phyloP scores from a whole-genome alignment of 2,113 vertebrate species.

The Varanus komodoensis region DNA sequence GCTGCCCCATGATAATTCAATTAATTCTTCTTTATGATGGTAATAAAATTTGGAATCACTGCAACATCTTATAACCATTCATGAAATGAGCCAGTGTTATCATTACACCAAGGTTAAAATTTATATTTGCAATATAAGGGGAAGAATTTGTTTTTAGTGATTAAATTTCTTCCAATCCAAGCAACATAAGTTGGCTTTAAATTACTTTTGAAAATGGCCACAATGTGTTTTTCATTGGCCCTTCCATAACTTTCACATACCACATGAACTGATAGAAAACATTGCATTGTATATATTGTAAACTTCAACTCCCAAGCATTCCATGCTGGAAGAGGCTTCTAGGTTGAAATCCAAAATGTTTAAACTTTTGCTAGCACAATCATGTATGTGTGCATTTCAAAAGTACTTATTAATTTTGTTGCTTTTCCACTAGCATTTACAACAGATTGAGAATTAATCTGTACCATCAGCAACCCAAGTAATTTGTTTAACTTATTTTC shows the following conservation, averaged over 20 bases:
- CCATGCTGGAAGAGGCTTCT: background rate
- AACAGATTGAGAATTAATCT: background rate
- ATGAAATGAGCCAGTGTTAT: background rate
- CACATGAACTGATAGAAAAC: no score
- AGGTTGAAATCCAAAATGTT: no score
- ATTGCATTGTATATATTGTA: no score
- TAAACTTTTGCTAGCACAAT: background rate
- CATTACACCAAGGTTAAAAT: slow-evolving; percentile 17
- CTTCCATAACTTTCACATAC: background rate
- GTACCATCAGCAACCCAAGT: background rate
- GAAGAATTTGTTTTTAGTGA: background rate
- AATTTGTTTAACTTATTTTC: no score
- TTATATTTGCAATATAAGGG: background rate
- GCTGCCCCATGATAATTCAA: slow-evolving; percentile 13
- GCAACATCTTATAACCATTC: background rate
- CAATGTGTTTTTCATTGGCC: background rate
- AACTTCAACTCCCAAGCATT: no score
- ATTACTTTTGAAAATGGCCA: background rate
- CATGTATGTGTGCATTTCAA: background rate
- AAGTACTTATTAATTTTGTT: background rate
- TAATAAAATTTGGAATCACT: slow-evolving; percentile 1
- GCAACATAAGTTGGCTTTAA: background rate
- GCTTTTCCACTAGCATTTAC: background rate
- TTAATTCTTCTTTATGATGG: background rate
- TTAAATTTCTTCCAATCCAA: background rate